phyloP scores from a whole-genome alignment of 2,113 vertebrate genomes.

The Daubentonia madagascariensis region DNA sequence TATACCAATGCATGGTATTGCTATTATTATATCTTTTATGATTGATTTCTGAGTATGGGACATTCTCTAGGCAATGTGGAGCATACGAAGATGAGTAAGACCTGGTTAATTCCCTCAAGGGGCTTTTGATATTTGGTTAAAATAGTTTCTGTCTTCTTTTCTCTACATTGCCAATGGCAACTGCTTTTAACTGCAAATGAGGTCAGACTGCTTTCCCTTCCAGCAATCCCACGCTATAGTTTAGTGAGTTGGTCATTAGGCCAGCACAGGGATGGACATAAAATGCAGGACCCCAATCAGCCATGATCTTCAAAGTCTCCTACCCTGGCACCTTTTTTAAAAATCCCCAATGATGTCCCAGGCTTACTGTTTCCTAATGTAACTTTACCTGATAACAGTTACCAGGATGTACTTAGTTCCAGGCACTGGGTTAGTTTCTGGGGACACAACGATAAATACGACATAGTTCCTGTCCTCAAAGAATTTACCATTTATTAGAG shows the following conservation, averaged over 20 bases:
- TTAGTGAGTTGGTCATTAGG: not conserved
- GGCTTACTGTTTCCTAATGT: not conserved
- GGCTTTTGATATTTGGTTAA: constrained; percentile 16
- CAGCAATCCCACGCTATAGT: not conserved
- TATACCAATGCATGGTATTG: not conserved
- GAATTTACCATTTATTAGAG: not conserved
- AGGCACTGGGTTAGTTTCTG: not conserved
- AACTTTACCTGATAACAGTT: not conserved
- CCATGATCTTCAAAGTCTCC: not conserved
- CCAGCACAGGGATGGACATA: not conserved
- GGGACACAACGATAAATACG: not conserved
- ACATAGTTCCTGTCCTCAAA: not conserved
- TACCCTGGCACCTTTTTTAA: not conserved
- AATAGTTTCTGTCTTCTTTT: not conserved
- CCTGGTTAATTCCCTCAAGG: not conserved
- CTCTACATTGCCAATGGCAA: not conserved
- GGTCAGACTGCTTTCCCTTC: not conserved
- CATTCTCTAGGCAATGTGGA: not conserved
- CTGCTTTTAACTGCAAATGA: constrained; percentile 32
- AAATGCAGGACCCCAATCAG: not conserved
- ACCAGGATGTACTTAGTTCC: not conserved
- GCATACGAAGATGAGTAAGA: not conserved
- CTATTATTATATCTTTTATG: not conserved
- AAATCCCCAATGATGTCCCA: not conserved
- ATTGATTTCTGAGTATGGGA: not conserved